Percentiles rank a stretch among this genome's conserved stretches.
Evolutionary conservation across 2,797 vertebrate species (phyloP).

Genomic region (Gorsachius magnificus): DNA sequence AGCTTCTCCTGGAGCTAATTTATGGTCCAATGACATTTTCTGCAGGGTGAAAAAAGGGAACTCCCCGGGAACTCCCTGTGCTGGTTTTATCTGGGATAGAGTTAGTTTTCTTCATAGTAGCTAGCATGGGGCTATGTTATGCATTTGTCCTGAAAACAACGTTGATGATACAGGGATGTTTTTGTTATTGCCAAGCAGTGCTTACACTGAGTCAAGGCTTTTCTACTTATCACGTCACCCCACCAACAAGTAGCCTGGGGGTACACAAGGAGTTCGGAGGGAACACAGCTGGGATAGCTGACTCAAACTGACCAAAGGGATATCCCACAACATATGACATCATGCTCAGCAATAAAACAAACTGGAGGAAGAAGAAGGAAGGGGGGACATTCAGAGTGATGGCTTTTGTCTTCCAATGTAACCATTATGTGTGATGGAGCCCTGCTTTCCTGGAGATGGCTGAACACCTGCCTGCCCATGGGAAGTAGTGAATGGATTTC

Average conservation of each 20-base stretch:
- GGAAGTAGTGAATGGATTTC: not conserved
- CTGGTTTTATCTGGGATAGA: not conserved
- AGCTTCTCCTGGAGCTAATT: not conserved
- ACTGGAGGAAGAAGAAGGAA: not conserved
- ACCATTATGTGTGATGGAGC: fast-evolving
- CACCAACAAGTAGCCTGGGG: fast-evolving
- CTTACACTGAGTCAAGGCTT: not conserved
- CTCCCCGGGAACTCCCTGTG: not conserved
- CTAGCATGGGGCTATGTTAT: not conserved
- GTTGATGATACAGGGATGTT: not conserved
- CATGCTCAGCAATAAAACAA: not conserved
- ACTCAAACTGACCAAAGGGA: not conserved
- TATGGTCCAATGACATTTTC: not conserved
- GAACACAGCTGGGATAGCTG: not conserved
- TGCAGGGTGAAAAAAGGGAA: not conserved
- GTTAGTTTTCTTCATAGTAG: not conserved
- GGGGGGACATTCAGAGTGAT: fast-evolving
- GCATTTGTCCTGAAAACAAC: not conserved
- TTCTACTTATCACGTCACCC: not conserved
- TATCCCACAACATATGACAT: too few species aligned
- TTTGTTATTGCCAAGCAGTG: not conserved
- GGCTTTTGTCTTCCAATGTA: not conserved
- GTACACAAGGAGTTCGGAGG: not conserved
- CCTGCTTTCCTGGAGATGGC: not conserved
- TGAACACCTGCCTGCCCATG: not conserved